Evolutionary conservation across 1,140 invertebrate genomes (phyloP), one percentile per base, ranked within the genome.

Genomic region (Drosophila obscura): DNA sequence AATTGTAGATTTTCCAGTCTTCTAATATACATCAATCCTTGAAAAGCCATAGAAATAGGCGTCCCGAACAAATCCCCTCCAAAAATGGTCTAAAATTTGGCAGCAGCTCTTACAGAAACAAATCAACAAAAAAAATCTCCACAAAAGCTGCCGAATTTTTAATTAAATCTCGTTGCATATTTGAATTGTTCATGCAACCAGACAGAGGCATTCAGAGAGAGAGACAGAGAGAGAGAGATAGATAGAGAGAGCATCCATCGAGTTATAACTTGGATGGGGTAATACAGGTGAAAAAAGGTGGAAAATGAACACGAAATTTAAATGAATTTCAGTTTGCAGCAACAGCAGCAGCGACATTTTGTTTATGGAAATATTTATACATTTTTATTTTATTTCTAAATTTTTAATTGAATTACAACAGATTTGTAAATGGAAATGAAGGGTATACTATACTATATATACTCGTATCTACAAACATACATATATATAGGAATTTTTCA

Each of bases 341-440:
- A 59, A 43, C 44, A 9, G 45, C 11, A 56, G 16, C 52, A 28
- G 35, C 51, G 49, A 67, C 62, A 62, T 69, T 74, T 74, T 45
- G 60, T 82, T 66, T 59, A 59, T 62, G 62, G 46, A 68, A 73
- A 81, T 77, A 55, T 76, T 59, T 57, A 75, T 67, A 75, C 22
- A 51, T 60, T 75, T 76, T 75, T 75, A 61, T 76, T 77, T 73
- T 74, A 58, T 72, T 77, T 57, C 48, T 55, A 60, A 43, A 53
- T 69, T 69, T 39, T 77, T 67, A 84, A 85, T 85, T 84, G 77
- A 80, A 74, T 87, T 85, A 73, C 73, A 84, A 77, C 46, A 65
- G 73, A 71, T 85, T 84, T 83, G 65, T 60, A 58, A 63, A 26
- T 49, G 26, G 41, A 28, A 50, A 62, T 39, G 61, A 35, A 45